phyloP scores from a whole-genome alignment of 92 coral and sea anemone species.

The Blastomussa wellsi region DNA sequence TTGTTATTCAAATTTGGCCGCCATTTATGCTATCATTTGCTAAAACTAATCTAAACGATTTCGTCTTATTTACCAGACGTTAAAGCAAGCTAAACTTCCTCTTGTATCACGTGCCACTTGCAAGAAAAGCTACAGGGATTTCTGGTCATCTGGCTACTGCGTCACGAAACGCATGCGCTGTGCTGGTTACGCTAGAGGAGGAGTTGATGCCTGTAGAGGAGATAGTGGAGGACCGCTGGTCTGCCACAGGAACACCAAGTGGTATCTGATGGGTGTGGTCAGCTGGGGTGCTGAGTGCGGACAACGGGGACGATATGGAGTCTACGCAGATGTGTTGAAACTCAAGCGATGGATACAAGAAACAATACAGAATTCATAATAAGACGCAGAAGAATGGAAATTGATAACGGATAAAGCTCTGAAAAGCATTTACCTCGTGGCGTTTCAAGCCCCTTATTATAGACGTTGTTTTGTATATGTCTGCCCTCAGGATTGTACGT shows the following conservation, averaged over 20 bases:
- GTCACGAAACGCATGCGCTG: slow-evolving; percentile 64
- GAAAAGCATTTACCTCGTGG: no score
- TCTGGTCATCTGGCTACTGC: slow-evolving; percentile 38
- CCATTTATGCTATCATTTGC: no score
- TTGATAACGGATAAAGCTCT: no score
- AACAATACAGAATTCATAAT: slow-evolving; percentile 11
- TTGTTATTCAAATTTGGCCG: no score
- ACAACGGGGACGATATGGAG: slow-evolving; percentile 46
- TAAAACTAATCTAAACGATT: neutral
- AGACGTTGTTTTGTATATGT: no score
- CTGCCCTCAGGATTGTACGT: no score
- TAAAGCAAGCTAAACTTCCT: slow-evolving; percentile 50
- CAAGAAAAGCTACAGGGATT: slow-evolving; percentile 40
- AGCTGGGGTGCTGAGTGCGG: slow-evolving; percentile 63
- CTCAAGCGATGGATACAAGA: slow-evolving; percentile 54
- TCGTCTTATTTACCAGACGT: neutral
- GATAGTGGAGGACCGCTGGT: slow-evolving; percentile 63
- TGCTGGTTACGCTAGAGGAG: slow-evolving; percentile 50
- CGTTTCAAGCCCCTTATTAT: no score
- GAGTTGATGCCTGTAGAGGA: slow-evolving; percentile 46
- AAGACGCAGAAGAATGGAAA: no score
- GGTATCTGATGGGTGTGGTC: slow-evolving; percentile 50
- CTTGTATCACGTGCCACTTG: slow-evolving; percentile 43
- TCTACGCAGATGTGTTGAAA: slow-evolving; percentile 55
- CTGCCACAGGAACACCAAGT: slow-evolving; percentile 37